phyloP scores from a whole-genome alignment of 1,140 invertebrate species.

The Caenorhabditis inopinata region DNA sequence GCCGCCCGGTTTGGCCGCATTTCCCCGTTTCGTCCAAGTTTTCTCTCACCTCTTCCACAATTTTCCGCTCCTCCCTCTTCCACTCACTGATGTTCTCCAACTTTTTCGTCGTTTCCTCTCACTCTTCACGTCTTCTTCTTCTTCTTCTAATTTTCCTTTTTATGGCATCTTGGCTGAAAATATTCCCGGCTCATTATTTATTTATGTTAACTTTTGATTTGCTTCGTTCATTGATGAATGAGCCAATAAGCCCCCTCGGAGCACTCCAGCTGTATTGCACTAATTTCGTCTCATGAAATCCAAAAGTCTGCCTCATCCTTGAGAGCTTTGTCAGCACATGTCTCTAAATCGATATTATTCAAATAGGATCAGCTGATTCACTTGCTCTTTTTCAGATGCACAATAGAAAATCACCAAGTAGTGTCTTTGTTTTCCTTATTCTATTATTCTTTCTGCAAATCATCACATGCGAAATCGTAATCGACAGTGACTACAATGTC shows the following conservation, averaged over 20 bases:
- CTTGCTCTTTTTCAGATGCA: background rate
- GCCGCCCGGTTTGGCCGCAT: slow-evolving; percentile 13
- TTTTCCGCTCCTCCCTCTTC: slow-evolving; percentile 27
- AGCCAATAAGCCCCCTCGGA: background rate
- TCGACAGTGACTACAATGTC: slow-evolving; percentile 38
- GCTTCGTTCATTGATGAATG: slow-evolving; percentile 6
- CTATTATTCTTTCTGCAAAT: slow-evolving; percentile 30
- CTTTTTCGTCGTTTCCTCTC: background rate
- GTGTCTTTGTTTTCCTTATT: slow-evolving; percentile 9
- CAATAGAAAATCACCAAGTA: background rate
- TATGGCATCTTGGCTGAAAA: background rate
- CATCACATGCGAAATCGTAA: background rate
- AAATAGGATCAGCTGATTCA: background rate
- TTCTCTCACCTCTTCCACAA: background rate
- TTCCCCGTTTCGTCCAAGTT: slow-evolving; percentile 15
- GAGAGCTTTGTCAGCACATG: background rate
- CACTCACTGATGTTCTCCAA: slow-evolving; percentile 12
- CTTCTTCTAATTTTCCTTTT: background rate
- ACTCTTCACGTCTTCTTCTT: background rate
- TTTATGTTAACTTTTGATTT: slow-evolving; percentile 28
- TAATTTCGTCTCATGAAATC: background rate
- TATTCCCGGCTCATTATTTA: slow-evolving; percentile 8
- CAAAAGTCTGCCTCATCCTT: background rate
- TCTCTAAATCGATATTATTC: background rate
- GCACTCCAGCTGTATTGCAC: background rate